These are phyloP conservation scores for Epizoanthus illoricatus DNA, from an alignment of 92 coral and sea anemone species.

Conservation along the genomic window DNA sequence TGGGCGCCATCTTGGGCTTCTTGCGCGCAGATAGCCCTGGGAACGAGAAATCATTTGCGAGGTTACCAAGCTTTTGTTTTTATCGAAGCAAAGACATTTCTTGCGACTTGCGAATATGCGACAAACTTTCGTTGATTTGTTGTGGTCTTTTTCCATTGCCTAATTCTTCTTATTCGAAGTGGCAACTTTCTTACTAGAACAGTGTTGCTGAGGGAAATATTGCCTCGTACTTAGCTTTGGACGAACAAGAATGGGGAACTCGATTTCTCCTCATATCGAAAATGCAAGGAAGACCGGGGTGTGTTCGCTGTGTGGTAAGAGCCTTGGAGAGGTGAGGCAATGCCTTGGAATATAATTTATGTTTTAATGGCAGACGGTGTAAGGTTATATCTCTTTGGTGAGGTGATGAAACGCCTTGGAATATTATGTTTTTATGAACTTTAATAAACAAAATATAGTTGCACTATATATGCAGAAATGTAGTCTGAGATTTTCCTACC, in stretches of 20 bases:
- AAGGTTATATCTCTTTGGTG: constrained; percentile 41
- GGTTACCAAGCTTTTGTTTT: constrained; percentile 40
- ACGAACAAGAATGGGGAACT: constrained; percentile 65
- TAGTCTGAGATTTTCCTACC: too few species aligned
- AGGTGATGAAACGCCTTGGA: constrained; percentile 46
- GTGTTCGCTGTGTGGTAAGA: constrained; percentile 72
- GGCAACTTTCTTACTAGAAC: too few species aligned
- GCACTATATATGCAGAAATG: too few species aligned
- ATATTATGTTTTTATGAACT: too few species aligned
- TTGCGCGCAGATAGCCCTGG: background rate
- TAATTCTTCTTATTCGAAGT: too few species aligned
- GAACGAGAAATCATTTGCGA: background rate
- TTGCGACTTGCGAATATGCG: background rate
- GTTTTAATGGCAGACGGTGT: too few species aligned
- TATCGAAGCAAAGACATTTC: background rate
- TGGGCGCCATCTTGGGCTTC: constrained; percentile 54
- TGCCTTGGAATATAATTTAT: too few species aligned
- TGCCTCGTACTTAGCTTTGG: background rate
- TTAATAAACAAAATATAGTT: too few species aligned
- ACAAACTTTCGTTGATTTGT: background rate
- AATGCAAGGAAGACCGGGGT: constrained; percentile 94
- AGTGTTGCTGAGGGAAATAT: background rate
- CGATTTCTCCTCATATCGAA: constrained; percentile 85
- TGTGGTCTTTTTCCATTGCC: background rate
- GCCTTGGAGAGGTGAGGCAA: constrained; percentile 69